Conservation (phyloP, 1,140 invertebrate species). For the Drosophila albomicans region DNA sequence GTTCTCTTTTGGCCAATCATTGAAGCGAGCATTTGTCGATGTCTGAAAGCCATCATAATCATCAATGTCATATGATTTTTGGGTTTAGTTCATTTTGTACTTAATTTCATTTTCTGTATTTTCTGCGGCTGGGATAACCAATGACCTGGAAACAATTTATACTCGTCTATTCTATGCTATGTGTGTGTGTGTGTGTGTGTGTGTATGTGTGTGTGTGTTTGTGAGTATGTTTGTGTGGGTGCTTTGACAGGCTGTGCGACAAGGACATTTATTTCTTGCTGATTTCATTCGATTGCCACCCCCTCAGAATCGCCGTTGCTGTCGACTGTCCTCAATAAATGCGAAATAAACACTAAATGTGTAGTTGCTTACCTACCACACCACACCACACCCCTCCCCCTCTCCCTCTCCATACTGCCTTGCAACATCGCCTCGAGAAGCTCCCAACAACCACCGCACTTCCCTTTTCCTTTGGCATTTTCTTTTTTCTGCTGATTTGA, state of each 20-base stretch:
- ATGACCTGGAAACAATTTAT: slow-evolving; percentile 82
- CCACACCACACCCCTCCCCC: neutral
- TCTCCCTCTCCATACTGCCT: neutral
- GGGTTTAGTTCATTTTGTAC: slow-evolving; percentile 56
- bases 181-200: slow-evolving; percentile 2
- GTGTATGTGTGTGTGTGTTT: slow-evolving; percentile 3
- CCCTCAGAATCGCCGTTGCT: neutral
- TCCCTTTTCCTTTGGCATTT: slow-evolving; percentile 16
- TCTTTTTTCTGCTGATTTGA: slow-evolving; percentile 72
- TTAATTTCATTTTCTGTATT: slow-evolving; percentile 76
- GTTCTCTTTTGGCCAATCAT: slow-evolving; percentile 58
- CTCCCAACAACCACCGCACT: neutral
- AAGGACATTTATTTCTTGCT: slow-evolving; percentile 80
- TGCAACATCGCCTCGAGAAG: no score
- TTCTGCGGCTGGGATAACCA: slow-evolving; percentile 75
- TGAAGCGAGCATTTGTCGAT: slow-evolving; percentile 41
- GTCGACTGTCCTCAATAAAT: slow-evolving; percentile 67
- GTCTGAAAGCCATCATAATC: slow-evolving; percentile 58
- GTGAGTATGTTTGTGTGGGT: slow-evolving; percentile 6
- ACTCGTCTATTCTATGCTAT: slow-evolving; percentile 59
- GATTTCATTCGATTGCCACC: slow-evolving; percentile 67
- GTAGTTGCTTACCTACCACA: slow-evolving; percentile 60
- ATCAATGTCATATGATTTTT: slow-evolving; percentile 71
- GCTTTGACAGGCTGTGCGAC: slow-evolving; percentile 41
- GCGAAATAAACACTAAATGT: slow-evolving; percentile 82